Base-by-base conservation (phyloP, 1,140 invertebrate species). In the Drosophila repletoides region DNA sequence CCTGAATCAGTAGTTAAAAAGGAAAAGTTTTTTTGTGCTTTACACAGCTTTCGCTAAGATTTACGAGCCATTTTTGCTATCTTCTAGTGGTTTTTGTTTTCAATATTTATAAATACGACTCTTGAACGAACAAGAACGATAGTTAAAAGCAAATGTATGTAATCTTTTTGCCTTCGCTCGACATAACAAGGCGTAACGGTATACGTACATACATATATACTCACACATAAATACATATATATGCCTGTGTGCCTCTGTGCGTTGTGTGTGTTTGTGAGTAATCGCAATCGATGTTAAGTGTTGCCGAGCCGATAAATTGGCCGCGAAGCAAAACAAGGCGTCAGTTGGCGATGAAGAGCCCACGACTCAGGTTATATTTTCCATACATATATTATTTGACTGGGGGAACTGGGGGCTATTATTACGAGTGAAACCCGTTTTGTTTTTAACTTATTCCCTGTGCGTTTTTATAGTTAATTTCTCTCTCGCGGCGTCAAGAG, bases 121-220 rank as follows among this genome's bases (percentile, higher is more conserved):
- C n/a, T 60, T 31, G 46, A 55, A 36, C 53, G 19, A 55, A 36
- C 43, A 38, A 51, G 36, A 72, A 52, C 64, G 38, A 56, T 74
- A 74, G 51, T 68, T 81, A 64, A 83, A 79, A 79, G 70, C 67
- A 76, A 72, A 87, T 45, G 33, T 36, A 41, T 81, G 75, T 86
- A 81, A 87, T 84, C 81, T 75, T 26, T 36, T 45, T n/a, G n/a
- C n/a, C n/a, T n/a, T n/a, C n/a, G n/a, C 24, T 51, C 40, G 53
- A 40, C 68, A 64, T 56, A 56, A 48, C 53, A 43, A 64, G 12
- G 14, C 24, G 15, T 49, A 36, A 55, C 40, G 22, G 5, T 24
- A 38, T 2, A 17, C 14, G 33, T 15, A 12, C n/a, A n/a, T n/a
- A n/a, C n/a, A n/a, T n/a, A 21, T 34, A 36, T 28, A 46, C 28